Percentiles rank a stretch among this genome's conserved stretches.
phyloP scores from a whole-genome alignment of 2,797 vertebrate genomes.

The Crenichthys baileyi region DNA sequence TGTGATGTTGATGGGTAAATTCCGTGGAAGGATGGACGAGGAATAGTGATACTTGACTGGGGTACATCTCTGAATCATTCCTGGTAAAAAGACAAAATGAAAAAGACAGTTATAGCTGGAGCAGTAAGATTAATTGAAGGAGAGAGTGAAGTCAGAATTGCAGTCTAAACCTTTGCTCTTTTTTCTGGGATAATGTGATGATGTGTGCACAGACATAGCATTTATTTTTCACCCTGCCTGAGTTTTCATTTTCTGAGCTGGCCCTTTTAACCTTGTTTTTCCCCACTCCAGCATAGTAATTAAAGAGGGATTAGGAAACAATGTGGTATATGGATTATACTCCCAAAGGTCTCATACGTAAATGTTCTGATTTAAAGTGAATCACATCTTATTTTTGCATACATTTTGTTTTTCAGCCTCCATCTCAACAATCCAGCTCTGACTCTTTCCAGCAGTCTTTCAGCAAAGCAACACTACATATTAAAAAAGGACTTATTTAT shows the following conservation, averaged over 20 bases:
- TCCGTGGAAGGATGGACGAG: conserved; percentile 90
- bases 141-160: conserved; percentile 15
- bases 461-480: not conserved
- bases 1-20: conserved; percentile 90
- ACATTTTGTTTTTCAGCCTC: not conserved
- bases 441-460: not conserved
- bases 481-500: not conserved
- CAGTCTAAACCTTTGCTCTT: conserved; percentile 14
- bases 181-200: conserved; percentile 22
- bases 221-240: conserved; percentile 38
- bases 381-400: conserved; percentile 21
- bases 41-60: conserved; percentile 95
- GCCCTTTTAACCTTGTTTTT: conserved; percentile 44
- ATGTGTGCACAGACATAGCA: conserved; percentile 23
- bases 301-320: conserved; percentile 48
- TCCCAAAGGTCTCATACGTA: conserved; percentile 7
- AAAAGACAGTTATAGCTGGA: conserved; percentile 21
- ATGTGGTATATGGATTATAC: conserved; percentile 44
- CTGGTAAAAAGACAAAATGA: conserved; percentile 66
- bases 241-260: conserved; percentile 42
- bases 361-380: conserved; percentile 35
- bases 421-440: not conserved
- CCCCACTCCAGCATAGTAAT: conserved; percentile 38
- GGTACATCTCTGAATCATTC: conserved; percentile 89
- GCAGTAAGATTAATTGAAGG: conserved; percentile 2